Base-by-base conservation (phyloP, 35 echinoderm and acorn worm species). In the Acanthaster planci region DNA sequence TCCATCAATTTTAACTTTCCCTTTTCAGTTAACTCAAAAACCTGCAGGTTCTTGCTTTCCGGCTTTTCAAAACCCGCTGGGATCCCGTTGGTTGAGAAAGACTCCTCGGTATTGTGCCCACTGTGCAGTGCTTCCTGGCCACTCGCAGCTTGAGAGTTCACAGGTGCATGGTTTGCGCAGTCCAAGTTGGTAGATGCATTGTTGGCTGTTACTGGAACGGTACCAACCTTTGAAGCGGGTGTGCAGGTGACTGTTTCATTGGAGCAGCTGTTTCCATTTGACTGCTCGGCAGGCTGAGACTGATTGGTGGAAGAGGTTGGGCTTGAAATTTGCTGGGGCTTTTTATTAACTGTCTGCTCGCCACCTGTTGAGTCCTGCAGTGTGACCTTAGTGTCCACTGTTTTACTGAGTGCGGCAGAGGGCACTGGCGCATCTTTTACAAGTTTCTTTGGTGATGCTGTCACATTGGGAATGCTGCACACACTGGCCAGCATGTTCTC, bases 401-500 rank as follows among this genome's bases (percentile, higher is more conserved):
- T 29, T 39, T 18, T 29, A 39, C 32, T 21, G 0, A 14, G 18
- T 51, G 79, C 37, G 18, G 79, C 27, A 51, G 79, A n/a, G 23
- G 54, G 21, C 5, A 84, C 23, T 29, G 81, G 18, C 34, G 23
- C n/a, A 59, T n/a, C 54, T 32, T 56, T 55, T 18, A 23, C 7
- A 42, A 38, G 40, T 75, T 75, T 76, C 22, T 76, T 76, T 4
- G 40, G 84, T 47, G 36, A 4, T 59, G 58, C 23, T 8, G 47
- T 68, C 30, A 86, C 84, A 39, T 38, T 76, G 7, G 85, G 85
- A 15, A 77, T 35, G 35, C 85, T 83, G 56, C 81, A 35, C 15
- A 64, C 81, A 58, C 81, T 87, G 22, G 68, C 51, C 67, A 77
- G 47, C 67, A 77, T 72, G 60, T 76, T 85, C 44, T 37, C 35